These are phyloP conservation scores for Eulithis prunata DNA, from an alignment of 2,888 invertebrate genomes.

Conservation along the genomic window DNA sequence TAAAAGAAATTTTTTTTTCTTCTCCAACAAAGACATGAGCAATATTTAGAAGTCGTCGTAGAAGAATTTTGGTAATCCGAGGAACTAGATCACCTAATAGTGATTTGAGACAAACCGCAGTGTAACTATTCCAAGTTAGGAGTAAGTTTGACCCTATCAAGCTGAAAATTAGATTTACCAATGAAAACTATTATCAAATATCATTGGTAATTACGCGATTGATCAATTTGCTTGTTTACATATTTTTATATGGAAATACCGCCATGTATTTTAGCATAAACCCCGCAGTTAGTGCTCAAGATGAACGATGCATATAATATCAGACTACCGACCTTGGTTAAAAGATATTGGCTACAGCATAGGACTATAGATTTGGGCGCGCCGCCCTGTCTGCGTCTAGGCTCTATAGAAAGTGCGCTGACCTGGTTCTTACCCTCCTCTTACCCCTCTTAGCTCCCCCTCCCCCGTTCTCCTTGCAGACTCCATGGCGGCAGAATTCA, in stretches of 20 bases:
- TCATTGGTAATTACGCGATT: too few species aligned
- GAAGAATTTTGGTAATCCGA: too few species aligned
- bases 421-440: slow-evolving; percentile 51
- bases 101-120: too few species aligned
- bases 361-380: slow-evolving; percentile 50
- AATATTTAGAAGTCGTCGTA: too few species aligned
- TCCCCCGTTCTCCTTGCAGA: slow-evolving; percentile 48
- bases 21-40: too few species aligned
- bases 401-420: slow-evolving; percentile 65
- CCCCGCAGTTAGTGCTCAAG: background rate
- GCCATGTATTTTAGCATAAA: background rate
- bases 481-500: slow-evolving; percentile 56
- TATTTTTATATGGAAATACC: slow-evolving; percentile 2
- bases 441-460: slow-evolving; percentile 19
- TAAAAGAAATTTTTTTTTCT: too few species aligned
- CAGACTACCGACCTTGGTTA: slow-evolving; percentile 36
- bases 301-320: slow-evolving; percentile 18
- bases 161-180: background rate
- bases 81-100: too few species aligned
- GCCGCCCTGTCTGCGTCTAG: slow-evolving; percentile 60
- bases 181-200: too few species aligned
- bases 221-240: background rate
- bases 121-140: too few species aligned
- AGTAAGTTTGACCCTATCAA: too few species aligned
- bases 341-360: slow-evolving; percentile 34